These are phyloP conservation scores for Sinosuthora webbiana DNA, from an alignment of 2,113 vertebrate genomes.

Conservation along the genomic window DNA sequence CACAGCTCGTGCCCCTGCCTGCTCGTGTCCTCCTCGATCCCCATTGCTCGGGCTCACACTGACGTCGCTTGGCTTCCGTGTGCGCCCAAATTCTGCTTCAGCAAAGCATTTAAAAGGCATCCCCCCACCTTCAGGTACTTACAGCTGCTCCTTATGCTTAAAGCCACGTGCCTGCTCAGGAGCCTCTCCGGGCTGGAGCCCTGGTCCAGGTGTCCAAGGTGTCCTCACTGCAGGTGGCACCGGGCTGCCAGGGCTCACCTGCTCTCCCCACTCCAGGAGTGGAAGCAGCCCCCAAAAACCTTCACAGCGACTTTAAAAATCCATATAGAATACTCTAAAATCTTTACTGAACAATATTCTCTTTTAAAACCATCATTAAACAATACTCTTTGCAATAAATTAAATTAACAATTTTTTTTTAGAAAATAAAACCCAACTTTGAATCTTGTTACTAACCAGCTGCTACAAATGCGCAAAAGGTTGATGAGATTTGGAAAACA, in stretches of 20 bases:
- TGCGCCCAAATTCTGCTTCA: not conserved
- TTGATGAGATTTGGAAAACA: not conserved
- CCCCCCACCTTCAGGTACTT: not conserved
- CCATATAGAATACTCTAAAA: conserved; percentile 69
- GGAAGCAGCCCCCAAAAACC: not conserved
- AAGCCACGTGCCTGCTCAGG: not conserved
- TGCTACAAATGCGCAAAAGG: conserved; percentile 50
- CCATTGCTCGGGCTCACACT: not conserved
- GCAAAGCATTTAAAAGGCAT: not conserved
- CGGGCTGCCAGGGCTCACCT: not conserved
- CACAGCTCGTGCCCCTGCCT: not conserved
- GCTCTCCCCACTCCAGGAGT: not conserved
- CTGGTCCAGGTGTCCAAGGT: not conserved
- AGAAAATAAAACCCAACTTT: conserved; percentile 47
- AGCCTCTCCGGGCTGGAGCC: not conserved
- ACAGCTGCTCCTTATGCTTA: not conserved
- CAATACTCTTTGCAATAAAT: conserved; percentile 65
- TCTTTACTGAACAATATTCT: conserved; percentile 64
- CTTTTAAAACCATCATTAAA: conserved; percentile 30
- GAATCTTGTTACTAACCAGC: conserved; percentile 18
- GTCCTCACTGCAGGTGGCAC: not conserved
- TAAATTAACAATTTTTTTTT: conserved; percentile 62
- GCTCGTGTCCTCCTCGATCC: not conserved
- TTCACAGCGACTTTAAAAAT: conserved; percentile 37
- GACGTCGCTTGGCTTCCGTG: not conserved